Evolutionary conservation across 2,888 invertebrate species (phyloP).

Genomic region (Endotricha flammealis): DNA sequence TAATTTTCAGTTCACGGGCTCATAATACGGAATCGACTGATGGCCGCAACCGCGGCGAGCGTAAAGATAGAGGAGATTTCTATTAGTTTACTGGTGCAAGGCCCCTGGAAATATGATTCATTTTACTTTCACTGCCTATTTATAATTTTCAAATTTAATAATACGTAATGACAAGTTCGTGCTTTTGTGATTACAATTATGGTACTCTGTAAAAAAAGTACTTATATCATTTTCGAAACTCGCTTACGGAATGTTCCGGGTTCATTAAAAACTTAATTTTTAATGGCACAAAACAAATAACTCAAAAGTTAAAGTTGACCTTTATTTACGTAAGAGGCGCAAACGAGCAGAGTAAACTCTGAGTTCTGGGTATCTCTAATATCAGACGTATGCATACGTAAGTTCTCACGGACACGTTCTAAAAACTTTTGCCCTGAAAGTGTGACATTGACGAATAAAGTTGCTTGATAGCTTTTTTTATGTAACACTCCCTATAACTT

Average conservation of each 20-base stretch:
- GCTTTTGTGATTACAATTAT: constrained; percentile 12
- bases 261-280: constrained; percentile 5
- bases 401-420: constrained; percentile 58
- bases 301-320: constrained; percentile 33
- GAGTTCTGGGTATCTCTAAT: constrained; percentile 26
- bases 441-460: constrained; percentile 9
- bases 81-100: constrained; percentile 52
- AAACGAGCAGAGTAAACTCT: constrained; percentile 52
- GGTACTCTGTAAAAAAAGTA: constrained; percentile 6
- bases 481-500: constrained; percentile 32
- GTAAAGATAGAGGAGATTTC: constrained; percentile 54
- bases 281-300: constrained; percentile 16
- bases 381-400: constrained; percentile 44
- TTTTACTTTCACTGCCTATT: constrained; percentile 41
- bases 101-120: constrained; percentile 50
- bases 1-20: constrained; percentile 46
- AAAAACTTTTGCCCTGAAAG: constrained; percentile 43
- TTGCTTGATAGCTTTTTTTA: constrained; percentile 11
- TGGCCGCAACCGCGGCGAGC: constrained; percentile 30
- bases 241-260: neutral
- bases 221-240: constrained; percentile 1
- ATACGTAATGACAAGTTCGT: constrained; percentile 12
- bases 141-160: constrained; percentile 22
- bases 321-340: constrained; percentile 61
- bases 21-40: constrained; percentile 42